Evolutionary conservation across 1,140 invertebrate species (phyloP).

Genomic region (Steinernema feltiae): DNA sequence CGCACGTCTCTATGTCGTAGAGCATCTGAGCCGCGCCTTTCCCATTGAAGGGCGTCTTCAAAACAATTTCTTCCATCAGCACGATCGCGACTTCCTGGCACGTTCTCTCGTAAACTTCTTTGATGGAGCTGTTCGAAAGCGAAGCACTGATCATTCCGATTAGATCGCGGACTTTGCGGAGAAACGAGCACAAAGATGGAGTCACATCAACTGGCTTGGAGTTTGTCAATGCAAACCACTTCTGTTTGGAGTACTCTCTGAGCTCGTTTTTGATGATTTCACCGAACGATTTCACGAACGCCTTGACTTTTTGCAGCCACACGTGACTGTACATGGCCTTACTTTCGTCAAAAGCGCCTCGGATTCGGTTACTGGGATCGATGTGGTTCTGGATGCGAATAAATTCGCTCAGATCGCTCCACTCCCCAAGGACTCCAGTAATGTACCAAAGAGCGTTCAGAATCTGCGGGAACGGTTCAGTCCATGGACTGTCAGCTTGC

Average conservation of each 20-base stretch:
- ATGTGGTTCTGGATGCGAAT: constrained; percentile 9
- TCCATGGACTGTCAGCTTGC: constrained; percentile 23
- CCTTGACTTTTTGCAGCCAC: constrained; percentile 16
- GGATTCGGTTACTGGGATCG: not conserved
- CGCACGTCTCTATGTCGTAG: constrained; percentile 19
- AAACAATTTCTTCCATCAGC: not conserved
- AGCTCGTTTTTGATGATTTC: not conserved
- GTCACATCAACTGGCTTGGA: constrained; percentile 14
- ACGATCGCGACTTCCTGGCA: not conserved
- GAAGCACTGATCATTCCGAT: not conserved
- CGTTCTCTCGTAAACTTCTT: not conserved
- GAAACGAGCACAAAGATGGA: constrained; percentile 15
- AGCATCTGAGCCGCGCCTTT: constrained; percentile 24
- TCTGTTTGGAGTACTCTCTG: constrained; percentile 15
- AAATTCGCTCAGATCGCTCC: constrained; percentile 16
- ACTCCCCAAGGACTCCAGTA: constrained; percentile 7
- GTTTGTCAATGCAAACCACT: constrained; percentile 16
- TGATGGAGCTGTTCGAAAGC: not conserved
- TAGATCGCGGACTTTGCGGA: constrained; percentile 10
- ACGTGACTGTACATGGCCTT: constrained; percentile 19
- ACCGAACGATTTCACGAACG: constrained; percentile 12
- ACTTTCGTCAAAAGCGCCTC: constrained; percentile 20
- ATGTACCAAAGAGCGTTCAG: constrained; percentile 28
- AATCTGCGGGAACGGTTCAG: constrained; percentile 23
- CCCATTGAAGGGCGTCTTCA: not conserved